phyloP scores from a whole-genome alignment of 2,797 vertebrate species.

The Neoniphon sammara region DNA sequence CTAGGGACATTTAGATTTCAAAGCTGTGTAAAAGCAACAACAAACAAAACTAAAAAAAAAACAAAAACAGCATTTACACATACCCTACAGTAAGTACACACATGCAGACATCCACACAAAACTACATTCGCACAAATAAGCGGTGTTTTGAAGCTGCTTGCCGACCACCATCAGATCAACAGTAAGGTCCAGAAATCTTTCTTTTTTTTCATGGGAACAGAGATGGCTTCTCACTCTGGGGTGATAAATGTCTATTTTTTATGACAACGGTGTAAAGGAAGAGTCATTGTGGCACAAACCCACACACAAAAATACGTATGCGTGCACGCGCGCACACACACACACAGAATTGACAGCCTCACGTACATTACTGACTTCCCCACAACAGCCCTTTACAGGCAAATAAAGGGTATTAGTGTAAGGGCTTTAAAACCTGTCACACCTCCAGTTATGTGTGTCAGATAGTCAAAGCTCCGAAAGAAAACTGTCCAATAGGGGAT shows the following conservation, averaged over 20 bases:
- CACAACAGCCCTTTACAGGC: conserved; percentile 73
- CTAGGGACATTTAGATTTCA: too few species aligned
- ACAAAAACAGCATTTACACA: background rate
- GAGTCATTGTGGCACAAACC: conserved; percentile 18
- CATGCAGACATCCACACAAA: background rate
- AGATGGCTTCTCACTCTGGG: conserved; percentile 48
- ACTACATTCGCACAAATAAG: background rate
- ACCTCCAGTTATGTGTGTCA: conserved; percentile 73
- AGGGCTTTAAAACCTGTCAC: conserved; percentile 76
- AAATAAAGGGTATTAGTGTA: conserved; percentile 79
- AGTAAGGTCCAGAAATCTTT: conserved; percentile 40
- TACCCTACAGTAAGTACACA: background rate
- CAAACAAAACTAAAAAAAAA: background rate
- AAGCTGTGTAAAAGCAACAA: too few species aligned
- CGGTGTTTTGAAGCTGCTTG: conserved; percentile 7
- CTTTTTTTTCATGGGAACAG: conserved; percentile 46
- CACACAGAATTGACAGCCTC: conserved; percentile 50
- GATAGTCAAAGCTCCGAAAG: conserved; percentile 58
- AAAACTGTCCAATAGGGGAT: conserved; percentile 59
- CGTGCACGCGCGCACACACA: conserved; percentile 27
- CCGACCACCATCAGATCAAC: conserved; percentile 20
- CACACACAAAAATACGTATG: conserved; percentile 28
- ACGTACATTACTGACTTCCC: conserved; percentile 61
- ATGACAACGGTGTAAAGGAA: conserved; percentile 48
- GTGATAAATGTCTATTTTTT: conserved; percentile 64